phyloP scores from a whole-genome alignment of 2,888 invertebrate genomes.

The Hyles lineata region DNA sequence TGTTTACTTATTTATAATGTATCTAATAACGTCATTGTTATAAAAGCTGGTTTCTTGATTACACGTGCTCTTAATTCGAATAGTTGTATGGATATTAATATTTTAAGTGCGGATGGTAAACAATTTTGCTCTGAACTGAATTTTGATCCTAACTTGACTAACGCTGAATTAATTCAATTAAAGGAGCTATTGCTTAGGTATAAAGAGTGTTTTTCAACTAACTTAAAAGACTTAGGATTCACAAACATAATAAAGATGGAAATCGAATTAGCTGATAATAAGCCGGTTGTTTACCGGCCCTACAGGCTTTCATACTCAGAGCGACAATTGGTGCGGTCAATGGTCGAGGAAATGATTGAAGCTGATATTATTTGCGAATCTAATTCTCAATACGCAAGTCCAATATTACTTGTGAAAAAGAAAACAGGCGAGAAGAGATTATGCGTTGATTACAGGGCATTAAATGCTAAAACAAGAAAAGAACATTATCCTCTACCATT shows the following conservation, averaged over 20 bases:
- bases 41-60: neutral
- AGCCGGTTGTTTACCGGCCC: too few species aligned
- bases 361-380: too few species aligned
- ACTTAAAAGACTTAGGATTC: neutral
- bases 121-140: neutral
- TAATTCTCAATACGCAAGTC: too few species aligned
- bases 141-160: too few species aligned
- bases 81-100: neutral
- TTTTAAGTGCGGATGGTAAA: neutral
- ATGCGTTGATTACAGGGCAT: too few species aligned
- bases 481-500: too few species aligned
- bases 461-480: too few species aligned
- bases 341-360: too few species aligned
- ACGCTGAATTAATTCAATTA: neutral
- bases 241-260: neutral
- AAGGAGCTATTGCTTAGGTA: neutral
- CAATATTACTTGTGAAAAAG: too few species aligned
- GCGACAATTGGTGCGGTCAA: too few species aligned
- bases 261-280: neutral
- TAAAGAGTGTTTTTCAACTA: neutral
- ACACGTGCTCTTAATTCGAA: slow-evolving; percentile 1
- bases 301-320: too few species aligned
- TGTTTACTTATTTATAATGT: neutral
- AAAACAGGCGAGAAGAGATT: too few species aligned
- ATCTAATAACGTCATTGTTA: neutral